Evolutionary conservation across 2,797 vertebrate genomes (phyloP), one percentile per base, ranked within the genome.

Genomic region (Mycteria americana): DNA sequence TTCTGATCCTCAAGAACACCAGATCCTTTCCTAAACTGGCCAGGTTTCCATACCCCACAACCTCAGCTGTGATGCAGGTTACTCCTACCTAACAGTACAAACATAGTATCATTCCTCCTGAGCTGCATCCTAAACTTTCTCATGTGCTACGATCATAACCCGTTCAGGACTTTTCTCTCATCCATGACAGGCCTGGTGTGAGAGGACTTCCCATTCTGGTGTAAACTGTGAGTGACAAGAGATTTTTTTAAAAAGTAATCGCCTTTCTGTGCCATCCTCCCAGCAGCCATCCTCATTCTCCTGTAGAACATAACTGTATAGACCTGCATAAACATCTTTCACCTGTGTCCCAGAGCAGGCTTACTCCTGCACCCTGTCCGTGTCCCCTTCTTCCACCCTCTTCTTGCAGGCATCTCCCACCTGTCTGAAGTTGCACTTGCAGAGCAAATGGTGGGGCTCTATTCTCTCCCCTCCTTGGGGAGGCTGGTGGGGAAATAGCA

Each of bases 221-320:
- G 35, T 9, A 63, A 86, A 4, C 27, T 1, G 0, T 62, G 31
- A 85, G 27, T 4, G 8, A 87, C 4, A 43, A 51, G 7, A 50
- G 1, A 13, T 33, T 39, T 65, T 37, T 23, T 2, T 1, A 4
- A 51, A 37, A n/a, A 6, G 1, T 27, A 64, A 75, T 13, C 8
- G 7, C 18, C 50, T 59, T 84, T 73, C 46, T 7, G 5, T 57
- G n/a, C 43, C 62, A 80, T 46, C 17, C 10, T 82, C 33, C 18
- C 53, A 83, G 57, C 27, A 48, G 54, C 28, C n/a, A 76, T 16
- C 23, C 39, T 85, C 45, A 8, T 48, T 69, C 24, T 83, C 60
- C 31, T 33, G 13, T 6, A 46, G 33, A 76, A 91, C 9, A 4
- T 9, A 41, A 62, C 37, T 3, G 0, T 22, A 22, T 7, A 63